Evolutionary conservation across 2,113 vertebrate genomes (phyloP).

Genomic region (Stegastes partitus): DNA sequence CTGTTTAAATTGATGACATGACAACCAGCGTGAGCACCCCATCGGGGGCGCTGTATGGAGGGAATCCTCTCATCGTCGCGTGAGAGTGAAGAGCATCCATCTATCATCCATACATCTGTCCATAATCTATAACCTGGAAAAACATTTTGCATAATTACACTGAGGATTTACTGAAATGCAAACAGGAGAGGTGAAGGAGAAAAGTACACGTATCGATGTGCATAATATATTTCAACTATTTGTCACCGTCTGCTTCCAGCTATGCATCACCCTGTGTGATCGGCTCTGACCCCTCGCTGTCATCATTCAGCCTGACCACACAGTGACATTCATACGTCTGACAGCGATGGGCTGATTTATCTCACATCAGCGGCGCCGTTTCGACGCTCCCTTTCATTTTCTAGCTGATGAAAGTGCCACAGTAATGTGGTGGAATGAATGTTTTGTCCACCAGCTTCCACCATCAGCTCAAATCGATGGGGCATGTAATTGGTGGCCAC

Average conservation of each 20-base stretch:
- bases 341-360: slow-evolving; percentile 55
- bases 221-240: slow-evolving; percentile 31
- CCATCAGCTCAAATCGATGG: slow-evolving; percentile 76
- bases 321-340: slow-evolving; percentile 36
- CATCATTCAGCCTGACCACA: slow-evolving; percentile 67
- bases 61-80: not conserved
- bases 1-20: slow-evolving; percentile 10
- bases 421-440: slow-evolving; percentile 74
- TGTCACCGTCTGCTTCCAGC: slow-evolving; percentile 43
- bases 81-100: too few species aligned
- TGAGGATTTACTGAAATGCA: not conserved
- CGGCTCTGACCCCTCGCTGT: slow-evolving; percentile 54
- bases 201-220: slow-evolving; percentile 28
- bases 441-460: slow-evolving; percentile 70
- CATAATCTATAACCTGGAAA: not conserved
- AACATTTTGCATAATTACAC: not conserved
- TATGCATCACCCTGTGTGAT: slow-evolving; percentile 44
- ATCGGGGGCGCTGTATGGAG: too few species aligned
- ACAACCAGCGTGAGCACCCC: not conserved
- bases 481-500: slow-evolving; percentile 80
- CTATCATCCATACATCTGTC: too few species aligned
- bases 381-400: slow-evolving; percentile 66
- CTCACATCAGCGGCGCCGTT: slow-evolving; percentile 51
- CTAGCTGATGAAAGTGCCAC: slow-evolving; percentile 68
- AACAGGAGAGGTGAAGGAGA: slow-evolving; percentile 28